Evolutionary conservation across 2,797 vertebrate genomes (phyloP).

Genomic region (Craterocephalus amniculus): DNA sequence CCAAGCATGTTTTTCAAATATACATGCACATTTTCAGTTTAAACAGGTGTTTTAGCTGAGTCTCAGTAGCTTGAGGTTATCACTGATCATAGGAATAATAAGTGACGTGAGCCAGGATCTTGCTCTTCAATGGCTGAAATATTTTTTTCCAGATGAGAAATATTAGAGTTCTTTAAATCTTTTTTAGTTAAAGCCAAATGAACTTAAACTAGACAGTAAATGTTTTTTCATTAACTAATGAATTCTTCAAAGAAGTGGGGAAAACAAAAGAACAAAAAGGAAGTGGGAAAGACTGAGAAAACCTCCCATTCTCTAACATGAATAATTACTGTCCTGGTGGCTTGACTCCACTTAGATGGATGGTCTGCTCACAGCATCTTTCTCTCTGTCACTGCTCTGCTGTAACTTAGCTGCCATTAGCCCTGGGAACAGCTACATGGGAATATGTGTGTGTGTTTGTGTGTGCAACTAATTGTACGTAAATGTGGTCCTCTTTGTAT

Average conservation of each 20-base stretch:
- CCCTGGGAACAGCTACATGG: conserved; percentile 59
- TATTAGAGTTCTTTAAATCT: background rate
- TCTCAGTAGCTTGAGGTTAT: background rate
- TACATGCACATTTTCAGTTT: background rate
- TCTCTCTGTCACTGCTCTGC: conserved; percentile 11
- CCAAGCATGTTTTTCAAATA: too few relatives aligned
- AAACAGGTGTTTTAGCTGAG: background rate
- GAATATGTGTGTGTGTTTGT: conserved; percentile 33
- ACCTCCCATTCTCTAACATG: background rate
- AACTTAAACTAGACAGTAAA: background rate
- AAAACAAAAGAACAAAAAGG: background rate
- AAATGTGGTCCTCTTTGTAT: conserved; percentile 34
- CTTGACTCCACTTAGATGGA: conserved; percentile 17
- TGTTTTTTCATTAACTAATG: conserved; percentile 5
- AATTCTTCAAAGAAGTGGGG: background rate
- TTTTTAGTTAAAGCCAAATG: too few relatives aligned
- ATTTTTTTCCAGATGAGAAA: background rate
- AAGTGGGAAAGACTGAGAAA: background rate
- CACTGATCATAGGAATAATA: background rate
- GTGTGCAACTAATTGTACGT: conserved; percentile 27
- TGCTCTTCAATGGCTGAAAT: background rate
- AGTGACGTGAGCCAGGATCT: background rate
- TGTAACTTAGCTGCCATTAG: conserved; percentile 46
- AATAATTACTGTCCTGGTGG: conserved; percentile 23
- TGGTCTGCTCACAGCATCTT: conserved; percentile 35